Base-by-base conservation (phyloP, 2,113 vertebrate genomes). In the Carassius auratus region DNA sequence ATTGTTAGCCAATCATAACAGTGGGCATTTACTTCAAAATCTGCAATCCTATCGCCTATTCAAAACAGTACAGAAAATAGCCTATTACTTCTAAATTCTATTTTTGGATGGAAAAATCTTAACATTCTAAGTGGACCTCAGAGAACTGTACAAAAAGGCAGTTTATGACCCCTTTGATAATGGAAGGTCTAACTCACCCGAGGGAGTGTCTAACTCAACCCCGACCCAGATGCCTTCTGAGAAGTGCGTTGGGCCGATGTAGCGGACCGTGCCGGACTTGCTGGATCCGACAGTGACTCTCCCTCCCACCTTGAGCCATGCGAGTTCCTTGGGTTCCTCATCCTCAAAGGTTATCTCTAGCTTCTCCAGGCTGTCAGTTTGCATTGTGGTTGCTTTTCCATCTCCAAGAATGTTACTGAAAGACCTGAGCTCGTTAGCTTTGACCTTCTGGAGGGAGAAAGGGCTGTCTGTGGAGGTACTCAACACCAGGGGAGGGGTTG, bases 161-260 rank as follows among this genome's bases (percentile, higher is more conserved):
- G 52, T 55, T 55, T 17, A 19, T 55, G 52, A 55, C 15, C 52
- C 52, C 17, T 55, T 55, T 55, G 21, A 36, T 52, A 33, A 61
- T 15, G 15, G 7, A 42, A 76, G 7, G 23, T 8, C 5, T n/a
- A 19, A 42, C 94, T 93, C 89, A 99, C 98, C 98, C 91, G 96
- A 93, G 30, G 97, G 97, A 3, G 96, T 92, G 89, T 98, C 96
- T 57, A 99, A 95, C 87, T 99, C 98, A 10, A 99, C 97, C 0
- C 98, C 98, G 12, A 99, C 93, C 98, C 98, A 99, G 0, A 93
- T 92, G 14, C 98, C 98, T 38, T 97, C 97, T 13, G 98, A 96
- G 76, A 99, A 99, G 87, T 97, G 96, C 0, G 96, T 95, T 2
- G 93, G 87, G 19, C 98, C 98, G 0, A 99, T 59, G 1, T 96